These are phyloP conservation scores for Rhinogobius similis DNA, from an alignment of 2,113 vertebrate genomes.

Conservation along the genomic window DNA sequence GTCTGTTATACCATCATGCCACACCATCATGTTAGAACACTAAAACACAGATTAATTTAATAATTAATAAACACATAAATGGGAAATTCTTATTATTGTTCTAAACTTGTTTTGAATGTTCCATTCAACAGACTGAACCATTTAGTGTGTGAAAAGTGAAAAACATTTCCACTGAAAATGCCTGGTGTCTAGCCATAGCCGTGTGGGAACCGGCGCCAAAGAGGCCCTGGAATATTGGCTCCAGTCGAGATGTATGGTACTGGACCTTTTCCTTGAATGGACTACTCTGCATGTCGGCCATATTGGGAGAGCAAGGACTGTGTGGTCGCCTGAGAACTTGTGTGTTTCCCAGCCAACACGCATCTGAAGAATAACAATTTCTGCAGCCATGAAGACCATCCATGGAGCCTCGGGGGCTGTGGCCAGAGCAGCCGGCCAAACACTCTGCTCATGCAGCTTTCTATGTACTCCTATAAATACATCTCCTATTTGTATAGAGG, in stretches of 20 bases:
- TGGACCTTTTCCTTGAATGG: constrained; percentile 64
- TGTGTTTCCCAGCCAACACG: constrained; percentile 78
- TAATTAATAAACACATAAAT: background rate
- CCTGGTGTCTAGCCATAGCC: constrained; percentile 31
- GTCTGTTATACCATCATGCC: background rate
- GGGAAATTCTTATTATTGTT: background rate
- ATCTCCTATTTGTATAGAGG: constrained; percentile 78
- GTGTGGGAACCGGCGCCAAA: constrained; percentile 46
- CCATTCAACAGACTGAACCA: constrained; percentile 2
- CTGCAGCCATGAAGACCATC: constrained; percentile 72
- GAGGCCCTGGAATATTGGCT: constrained; percentile 59
- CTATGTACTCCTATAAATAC: constrained; percentile 80
- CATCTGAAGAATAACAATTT: constrained; percentile 81
- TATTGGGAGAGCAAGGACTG: constrained; percentile 65
- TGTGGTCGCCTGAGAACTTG: constrained; percentile 78
- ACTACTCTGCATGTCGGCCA: constrained; percentile 64
- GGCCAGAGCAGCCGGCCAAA: constrained; percentile 69
- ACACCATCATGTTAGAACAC: background rate
- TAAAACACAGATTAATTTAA: constrained; percentile 2
- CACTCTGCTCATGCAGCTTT: constrained; percentile 68
- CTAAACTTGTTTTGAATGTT: background rate
- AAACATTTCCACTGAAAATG: constrained; percentile 35
- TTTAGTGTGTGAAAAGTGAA: constrained; percentile 9
- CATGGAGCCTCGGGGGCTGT: constrained; percentile 67
- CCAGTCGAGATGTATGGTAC: constrained; percentile 59